Evolutionary conservation across 1,140 invertebrate species (phyloP).

Genomic region (Homalodisca vitripennis): DNA sequence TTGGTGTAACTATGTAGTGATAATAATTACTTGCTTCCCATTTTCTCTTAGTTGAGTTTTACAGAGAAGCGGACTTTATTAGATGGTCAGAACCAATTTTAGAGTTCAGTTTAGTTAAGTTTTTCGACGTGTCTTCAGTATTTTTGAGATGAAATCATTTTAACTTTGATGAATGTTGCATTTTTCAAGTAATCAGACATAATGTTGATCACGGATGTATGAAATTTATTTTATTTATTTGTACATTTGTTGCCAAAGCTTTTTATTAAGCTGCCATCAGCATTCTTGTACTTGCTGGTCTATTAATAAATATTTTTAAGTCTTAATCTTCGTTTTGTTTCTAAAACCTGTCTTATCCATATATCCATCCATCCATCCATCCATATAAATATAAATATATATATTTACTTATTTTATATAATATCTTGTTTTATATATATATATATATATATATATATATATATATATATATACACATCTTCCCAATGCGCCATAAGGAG

Average conservation of each 20-base stretch:
- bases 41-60: neutral
- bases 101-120: too few species aligned
- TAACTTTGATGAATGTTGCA: constrained; percentile 24
- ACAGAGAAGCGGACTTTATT: neutral
- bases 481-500: too few species aligned
- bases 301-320: constrained; percentile 22
- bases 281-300: constrained; percentile 3
- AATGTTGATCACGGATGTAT: neutral
- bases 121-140: too few species aligned
- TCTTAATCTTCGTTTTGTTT: too few species aligned
- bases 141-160: neutral
- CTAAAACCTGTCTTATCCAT: too few species aligned
- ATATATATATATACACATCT: too few species aligned
- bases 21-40: neutral
- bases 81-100: too few species aligned
- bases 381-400: too few species aligned
- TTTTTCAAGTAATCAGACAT: neutral
- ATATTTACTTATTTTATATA: too few species aligned
- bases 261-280: constrained; percentile 15
- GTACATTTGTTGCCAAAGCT: constrained; percentile 25
- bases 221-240: constrained; percentile 15
- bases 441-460: too few species aligned
- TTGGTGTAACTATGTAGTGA: neutral
- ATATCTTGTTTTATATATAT: too few species aligned
- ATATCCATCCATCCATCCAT: too few species aligned